Evolutionary conservation across 2,113 vertebrate genomes (phyloP).

Genomic region (Melanocharis versteri): DNA sequence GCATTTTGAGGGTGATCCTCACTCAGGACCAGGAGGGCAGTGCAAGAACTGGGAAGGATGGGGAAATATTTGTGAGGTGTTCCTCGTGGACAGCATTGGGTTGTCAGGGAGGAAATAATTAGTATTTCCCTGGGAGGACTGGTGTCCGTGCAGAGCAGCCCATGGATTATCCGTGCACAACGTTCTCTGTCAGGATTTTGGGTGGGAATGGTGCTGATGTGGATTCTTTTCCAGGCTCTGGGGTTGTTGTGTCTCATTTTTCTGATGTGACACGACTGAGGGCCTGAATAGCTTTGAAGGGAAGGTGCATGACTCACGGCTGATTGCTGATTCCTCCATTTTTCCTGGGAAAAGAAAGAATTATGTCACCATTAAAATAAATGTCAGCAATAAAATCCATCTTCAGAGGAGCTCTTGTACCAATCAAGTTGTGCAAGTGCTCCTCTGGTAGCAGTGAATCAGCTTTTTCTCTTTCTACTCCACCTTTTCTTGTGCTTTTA

Average conservation of each 20-base stretch:
- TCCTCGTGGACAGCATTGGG: not conserved
- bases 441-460: not conserved
- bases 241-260: not conserved
- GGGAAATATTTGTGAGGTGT: not conserved
- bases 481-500: not conserved
- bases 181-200: not conserved
- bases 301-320: not conserved
- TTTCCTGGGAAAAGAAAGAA: not conserved
- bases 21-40: not conserved
- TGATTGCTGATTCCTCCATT: not conserved
- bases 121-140: not conserved
- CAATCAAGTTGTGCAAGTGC: not conserved
- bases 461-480: not conserved
- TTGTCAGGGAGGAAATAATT: not conserved
- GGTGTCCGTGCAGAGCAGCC: not conserved
- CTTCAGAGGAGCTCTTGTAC: not conserved
- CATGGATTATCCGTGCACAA: accelerated
- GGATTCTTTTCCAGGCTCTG: not conserved
- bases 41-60: not conserved
- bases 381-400: not conserved
- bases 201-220: not conserved
- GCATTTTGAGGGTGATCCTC: not conserved
- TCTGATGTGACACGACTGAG: not conserved
- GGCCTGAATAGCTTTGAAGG: not conserved
- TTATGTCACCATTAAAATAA: not conserved